phyloP scores from a whole-genome alignment of 1,140 invertebrate species.

The Drosophila saltans region DNA sequence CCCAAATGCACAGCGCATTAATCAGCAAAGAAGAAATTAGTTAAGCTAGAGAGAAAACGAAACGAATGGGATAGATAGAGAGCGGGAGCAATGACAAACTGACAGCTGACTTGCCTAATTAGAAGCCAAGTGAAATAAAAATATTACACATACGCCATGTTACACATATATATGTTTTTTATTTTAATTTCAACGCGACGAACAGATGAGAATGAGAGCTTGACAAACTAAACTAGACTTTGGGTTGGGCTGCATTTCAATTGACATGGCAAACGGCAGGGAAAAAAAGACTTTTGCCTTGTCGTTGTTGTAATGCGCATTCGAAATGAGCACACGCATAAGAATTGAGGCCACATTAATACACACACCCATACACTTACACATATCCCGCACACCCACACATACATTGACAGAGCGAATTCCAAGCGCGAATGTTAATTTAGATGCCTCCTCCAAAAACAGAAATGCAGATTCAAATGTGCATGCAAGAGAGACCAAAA shows the following conservation, averaged over 20 bases:
- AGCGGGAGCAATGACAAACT: conserved; percentile 40
- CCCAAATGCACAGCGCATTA: conserved; percentile 71
- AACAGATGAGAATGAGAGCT: conserved; percentile 27
- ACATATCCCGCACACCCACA: conserved; percentile 3
- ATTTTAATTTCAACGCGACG: conserved; percentile 63
- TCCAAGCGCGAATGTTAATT: conserved; percentile 70
- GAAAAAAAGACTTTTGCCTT: conserved; percentile 52
- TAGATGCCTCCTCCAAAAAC: conserved; percentile 60
- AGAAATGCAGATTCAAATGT: conserved; percentile 76
- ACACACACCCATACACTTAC: conserved; percentile 27
- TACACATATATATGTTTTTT: conserved; percentile 63
- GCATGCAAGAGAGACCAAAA: conserved; percentile 56
- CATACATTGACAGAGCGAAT: conserved; percentile 27
- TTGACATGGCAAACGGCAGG: conserved; percentile 64
- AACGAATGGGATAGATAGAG: conserved; percentile 9
- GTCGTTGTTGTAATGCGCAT: conserved; percentile 76
- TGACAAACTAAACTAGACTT: conserved; percentile 17
- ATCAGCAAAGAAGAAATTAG: conserved; percentile 71
- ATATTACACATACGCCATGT: conserved; percentile 80
- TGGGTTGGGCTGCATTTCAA: conserved; percentile 66
- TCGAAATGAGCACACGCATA: conserved; percentile 79
- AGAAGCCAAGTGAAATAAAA: conserved; percentile 79
- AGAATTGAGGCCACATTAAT: conserved; percentile 80
- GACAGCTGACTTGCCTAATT: conserved; percentile 80
- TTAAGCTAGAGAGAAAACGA: conserved; percentile 41